Evolutionary conservation across 2,888 invertebrate species (phyloP).

Genomic region (Serrognathus titanus): DNA sequence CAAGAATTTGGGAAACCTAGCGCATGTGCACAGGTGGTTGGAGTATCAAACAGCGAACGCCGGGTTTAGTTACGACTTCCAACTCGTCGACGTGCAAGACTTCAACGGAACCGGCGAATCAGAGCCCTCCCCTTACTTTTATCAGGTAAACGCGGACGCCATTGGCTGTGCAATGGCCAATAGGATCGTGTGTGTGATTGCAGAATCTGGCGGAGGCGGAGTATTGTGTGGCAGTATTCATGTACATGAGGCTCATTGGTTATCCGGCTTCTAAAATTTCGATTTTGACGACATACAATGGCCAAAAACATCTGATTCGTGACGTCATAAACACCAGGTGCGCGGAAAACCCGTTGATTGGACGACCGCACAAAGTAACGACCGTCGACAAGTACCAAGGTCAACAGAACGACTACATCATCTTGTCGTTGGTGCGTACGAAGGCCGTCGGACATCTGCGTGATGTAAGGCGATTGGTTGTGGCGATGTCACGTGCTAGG

Average conservation of each 20-base stretch:
- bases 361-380: constrained; percentile 85
- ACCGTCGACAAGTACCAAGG: constrained; percentile 99
- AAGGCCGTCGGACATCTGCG: constrained; percentile 96
- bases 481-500: constrained; percentile 96
- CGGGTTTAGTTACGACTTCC: constrained; percentile 90
- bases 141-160: constrained; percentile 66
- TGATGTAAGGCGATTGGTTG: constrained; percentile 93
- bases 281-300: constrained; percentile 97
- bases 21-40: constrained; percentile 77
- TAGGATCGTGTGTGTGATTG: constrained; percentile 4
- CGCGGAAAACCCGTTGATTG: constrained; percentile 91
- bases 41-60: constrained; percentile 91
- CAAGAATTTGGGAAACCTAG: constrained; percentile 89
- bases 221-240: constrained; percentile 94
- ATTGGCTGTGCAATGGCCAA: neutral
- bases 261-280: constrained; percentile 97
- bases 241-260: constrained; percentile 96
- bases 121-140: constrained; percentile 97
- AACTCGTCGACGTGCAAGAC: constrained; percentile 93
- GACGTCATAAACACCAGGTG: constrained; percentile 94
- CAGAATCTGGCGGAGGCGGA: constrained; percentile 86
- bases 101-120: constrained; percentile 96
- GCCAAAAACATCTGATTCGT: constrained; percentile 94
- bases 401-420: constrained; percentile 98
- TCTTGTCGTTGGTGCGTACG: constrained; percentile 93